Conservation (phyloP, 2,797 vertebrate genomes). For the Urosaurus nigricauda region DNA sequence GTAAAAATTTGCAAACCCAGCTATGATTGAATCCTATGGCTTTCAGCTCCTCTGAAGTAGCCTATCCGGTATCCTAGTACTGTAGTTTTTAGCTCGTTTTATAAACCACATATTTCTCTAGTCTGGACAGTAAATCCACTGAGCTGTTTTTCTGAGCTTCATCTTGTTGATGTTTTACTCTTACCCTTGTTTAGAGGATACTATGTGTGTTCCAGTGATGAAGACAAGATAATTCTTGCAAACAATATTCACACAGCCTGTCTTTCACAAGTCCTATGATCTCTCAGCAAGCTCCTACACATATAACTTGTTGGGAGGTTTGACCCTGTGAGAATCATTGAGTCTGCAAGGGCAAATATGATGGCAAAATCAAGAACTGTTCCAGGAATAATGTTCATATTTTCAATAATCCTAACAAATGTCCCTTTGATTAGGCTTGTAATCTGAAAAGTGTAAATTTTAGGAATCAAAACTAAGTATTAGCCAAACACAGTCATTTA, state of each 20-base stretch:
- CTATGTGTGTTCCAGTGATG: not conserved
- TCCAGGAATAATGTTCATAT: not conserved
- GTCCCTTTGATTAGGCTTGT: not conserved
- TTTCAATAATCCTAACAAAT: not conserved
- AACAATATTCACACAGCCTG: conserved; percentile 1
- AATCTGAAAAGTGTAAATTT: not conserved
- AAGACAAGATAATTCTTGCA: not conserved
- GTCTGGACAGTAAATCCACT: not conserved
- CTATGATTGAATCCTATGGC: not conserved
- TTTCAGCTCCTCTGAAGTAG: not conserved
- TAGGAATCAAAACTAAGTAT: not conserved
- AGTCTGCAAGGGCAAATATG: not conserved
- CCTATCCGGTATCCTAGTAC: too few species aligned
- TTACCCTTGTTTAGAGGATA: not conserved
- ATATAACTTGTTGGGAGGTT: not conserved
- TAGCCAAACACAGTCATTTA: not conserved
- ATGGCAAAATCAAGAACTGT: not conserved
- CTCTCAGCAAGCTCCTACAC: not conserved
- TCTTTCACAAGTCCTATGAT: not conserved
- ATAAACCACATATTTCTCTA: not conserved
- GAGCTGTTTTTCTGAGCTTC: not conserved
- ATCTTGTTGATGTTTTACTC: not conserved
- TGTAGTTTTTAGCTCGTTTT: not conserved
- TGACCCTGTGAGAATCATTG: not conserved
- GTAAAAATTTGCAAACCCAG: not conserved